These are phyloP conservation scores for Helicolenus hilgendorfi DNA, from an alignment of 2,797 vertebrate species.

Conservation along the genomic window DNA sequence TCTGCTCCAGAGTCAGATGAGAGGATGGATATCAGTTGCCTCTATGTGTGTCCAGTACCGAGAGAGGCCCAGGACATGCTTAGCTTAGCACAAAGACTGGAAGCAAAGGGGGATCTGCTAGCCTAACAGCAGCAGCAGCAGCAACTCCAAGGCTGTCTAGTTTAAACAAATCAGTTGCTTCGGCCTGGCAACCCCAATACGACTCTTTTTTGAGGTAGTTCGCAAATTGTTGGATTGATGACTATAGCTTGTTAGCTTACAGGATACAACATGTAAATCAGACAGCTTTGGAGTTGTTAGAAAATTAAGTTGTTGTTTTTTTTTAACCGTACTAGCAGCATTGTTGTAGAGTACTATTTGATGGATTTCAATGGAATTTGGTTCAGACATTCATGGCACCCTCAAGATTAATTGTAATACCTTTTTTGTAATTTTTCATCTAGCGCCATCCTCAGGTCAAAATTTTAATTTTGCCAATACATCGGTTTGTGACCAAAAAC, in stretches of 20 bases:
- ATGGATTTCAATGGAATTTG: background rate
- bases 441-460: too few species aligned
- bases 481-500: background rate
- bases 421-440: too few species aligned
- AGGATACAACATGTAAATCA: background rate
- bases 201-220: background rate
- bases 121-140: background rate
- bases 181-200: too few species aligned
- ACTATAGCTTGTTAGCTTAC: background rate
- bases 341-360: background rate
- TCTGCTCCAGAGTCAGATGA: constrained; percentile 5
- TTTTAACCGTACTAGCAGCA: too few species aligned
- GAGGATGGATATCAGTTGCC: background rate
- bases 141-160: background rate
- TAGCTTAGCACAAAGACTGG: background rate
- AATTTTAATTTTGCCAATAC: background rate
- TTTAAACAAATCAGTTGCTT: background rate
- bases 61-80: background rate
- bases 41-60: background rate
- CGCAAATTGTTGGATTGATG: background rate
- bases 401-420: background rate
- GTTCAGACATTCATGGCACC: background rate
- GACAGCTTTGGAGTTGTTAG: background rate
- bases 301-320: too few species aligned
- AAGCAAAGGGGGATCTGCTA: background rate